phyloP scores from a whole-genome alignment of 2,888 invertebrate species.

The Criorhina ranunculi region DNA sequence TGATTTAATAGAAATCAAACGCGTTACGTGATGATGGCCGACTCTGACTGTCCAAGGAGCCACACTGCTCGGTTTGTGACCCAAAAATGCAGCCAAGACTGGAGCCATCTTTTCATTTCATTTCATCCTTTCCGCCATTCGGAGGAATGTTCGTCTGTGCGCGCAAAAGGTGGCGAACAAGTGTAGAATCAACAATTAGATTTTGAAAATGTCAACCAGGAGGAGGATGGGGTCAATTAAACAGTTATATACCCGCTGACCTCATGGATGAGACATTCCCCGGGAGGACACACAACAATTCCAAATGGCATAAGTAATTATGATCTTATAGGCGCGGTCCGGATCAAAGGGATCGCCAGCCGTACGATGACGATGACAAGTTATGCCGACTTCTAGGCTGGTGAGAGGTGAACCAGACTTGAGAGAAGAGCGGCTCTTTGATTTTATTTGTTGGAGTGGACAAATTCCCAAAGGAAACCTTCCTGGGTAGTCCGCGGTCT shows the following conservation, averaged over 20 bases:
- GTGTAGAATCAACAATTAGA: slow-evolving; percentile 75
- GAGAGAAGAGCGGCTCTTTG: slow-evolving; percentile 5
- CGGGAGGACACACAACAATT: slow-evolving; percentile 50
- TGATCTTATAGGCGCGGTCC: slow-evolving; percentile 59
- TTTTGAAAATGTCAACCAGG: slow-evolving; percentile 52
- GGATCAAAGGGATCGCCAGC: slow-evolving; percentile 60
- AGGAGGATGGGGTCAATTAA: slow-evolving; percentile 63
- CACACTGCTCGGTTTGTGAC: slow-evolving; percentile 55
- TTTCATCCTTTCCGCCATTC: background rate
- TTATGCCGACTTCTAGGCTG: slow-evolving; percentile 40
- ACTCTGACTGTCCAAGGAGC: slow-evolving; percentile 50
- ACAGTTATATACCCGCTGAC: slow-evolving; percentile 72
- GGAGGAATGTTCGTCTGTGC: slow-evolving; percentile 41
- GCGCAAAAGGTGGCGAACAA: slow-evolving; percentile 68
- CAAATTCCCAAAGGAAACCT: slow-evolving; percentile 64
- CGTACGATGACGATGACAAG: slow-evolving; percentile 6
- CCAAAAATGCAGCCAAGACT: slow-evolving; percentile 62
- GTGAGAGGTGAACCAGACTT: no score
- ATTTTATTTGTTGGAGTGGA: slow-evolving; percentile 43
- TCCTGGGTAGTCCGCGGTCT: background rate
- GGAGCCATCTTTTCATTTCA: slow-evolving; percentile 25
- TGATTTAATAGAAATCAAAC: slow-evolving; percentile 77
- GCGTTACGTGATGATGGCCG: slow-evolving; percentile 75
- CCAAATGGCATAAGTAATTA: slow-evolving; percentile 73
- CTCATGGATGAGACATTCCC: slow-evolving; percentile 60